A percentile compares a stretch with the other conserved stretches of the same genome.
These are phyloP conservation scores for Coenonympha arcania DNA, from an alignment of 2,888 invertebrate genomes.

Conservation along the genomic window DNA sequence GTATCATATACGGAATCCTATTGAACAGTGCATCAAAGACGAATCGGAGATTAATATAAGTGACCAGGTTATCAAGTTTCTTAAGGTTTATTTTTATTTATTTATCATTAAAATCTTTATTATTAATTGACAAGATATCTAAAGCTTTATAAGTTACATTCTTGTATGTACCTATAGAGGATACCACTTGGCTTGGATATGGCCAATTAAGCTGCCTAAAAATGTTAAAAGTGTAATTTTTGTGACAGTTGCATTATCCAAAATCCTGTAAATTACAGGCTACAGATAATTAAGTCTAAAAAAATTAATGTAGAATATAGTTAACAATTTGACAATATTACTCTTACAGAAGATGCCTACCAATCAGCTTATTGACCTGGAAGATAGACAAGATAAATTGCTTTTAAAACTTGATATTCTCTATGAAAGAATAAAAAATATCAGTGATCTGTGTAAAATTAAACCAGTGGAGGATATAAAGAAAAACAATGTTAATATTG, in stretches of 20 bases:
- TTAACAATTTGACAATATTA: not conserved
- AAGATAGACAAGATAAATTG: constrained; percentile 81
- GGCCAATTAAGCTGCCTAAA: too few species aligned
- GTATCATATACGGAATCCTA: constrained; percentile 77
- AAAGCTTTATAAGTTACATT: too few species aligned
- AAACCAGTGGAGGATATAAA: constrained; percentile 11
- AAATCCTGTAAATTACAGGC: too few species aligned
- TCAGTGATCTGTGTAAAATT: constrained; percentile 48
- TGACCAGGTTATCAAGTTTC: constrained; percentile 82
- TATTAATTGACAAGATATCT: not conserved
- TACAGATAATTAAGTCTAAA: too few species aligned
- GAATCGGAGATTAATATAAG: constrained; percentile 70
- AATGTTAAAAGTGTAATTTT: too few species aligned
- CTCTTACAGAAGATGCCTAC: constrained; percentile 62
- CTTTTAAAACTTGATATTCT: constrained; percentile 81
- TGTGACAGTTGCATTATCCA: too few species aligned
- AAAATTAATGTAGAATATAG: not conserved
- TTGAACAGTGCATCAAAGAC: constrained; percentile 37
- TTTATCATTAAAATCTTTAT: too few species aligned
- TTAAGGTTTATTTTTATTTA: constrained; percentile 74
- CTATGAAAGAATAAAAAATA: constrained; percentile 78
- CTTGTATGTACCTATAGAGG: too few species aligned
- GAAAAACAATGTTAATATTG: constrained; percentile 1
- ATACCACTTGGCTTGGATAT: too few species aligned
- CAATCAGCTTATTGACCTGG: constrained; percentile 74